A percentile compares a stretch with the other conserved stretches of the same genome.
phyloP scores from a whole-genome alignment of 2,113 vertebrate genomes.

The Bos javanicus region DNA sequence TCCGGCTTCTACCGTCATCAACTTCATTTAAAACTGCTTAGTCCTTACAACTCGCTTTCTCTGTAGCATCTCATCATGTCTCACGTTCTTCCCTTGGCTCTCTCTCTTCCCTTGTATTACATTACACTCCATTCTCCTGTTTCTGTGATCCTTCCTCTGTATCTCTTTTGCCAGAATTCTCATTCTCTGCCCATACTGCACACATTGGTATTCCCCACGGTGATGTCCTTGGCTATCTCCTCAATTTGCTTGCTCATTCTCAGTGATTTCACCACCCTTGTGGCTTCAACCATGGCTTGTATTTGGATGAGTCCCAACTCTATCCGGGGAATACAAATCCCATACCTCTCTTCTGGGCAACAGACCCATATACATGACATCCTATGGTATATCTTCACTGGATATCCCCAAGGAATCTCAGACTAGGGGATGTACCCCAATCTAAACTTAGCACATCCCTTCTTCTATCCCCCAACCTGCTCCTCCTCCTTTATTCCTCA shows the following conservation, averaged over 20 bases:
- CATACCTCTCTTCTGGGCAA: neutral
- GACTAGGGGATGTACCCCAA: neutral
- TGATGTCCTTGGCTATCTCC: neutral
- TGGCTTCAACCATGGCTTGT: neutral
- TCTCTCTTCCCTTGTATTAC: neutral
- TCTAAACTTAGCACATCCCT: neutral
- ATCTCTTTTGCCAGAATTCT: neutral
- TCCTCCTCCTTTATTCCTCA: neutral
- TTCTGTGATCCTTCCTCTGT: conserved; percentile 20
- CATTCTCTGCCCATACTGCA: neutral
- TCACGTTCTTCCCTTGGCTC: neutral
- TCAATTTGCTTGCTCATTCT: neutral
- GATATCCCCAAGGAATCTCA: neutral
- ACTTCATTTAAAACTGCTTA: neutral
- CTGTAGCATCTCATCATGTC: neutral
- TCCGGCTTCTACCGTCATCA: neutral
- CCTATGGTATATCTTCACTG: neutral
- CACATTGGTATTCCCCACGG: neutral
- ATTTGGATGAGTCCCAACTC: conserved; percentile 17
- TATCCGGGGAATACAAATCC: neutral
- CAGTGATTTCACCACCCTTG: conserved; percentile 16
- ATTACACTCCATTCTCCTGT: neutral
- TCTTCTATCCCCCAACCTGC: neutral
- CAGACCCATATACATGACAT: neutral
- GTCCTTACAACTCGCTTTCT: neutral